Evolutionary conservation across 2,113 vertebrate genomes (phyloP), one percentile per base, ranked within the genome.

Genomic region (Onychostoma macrolepis): DNA sequence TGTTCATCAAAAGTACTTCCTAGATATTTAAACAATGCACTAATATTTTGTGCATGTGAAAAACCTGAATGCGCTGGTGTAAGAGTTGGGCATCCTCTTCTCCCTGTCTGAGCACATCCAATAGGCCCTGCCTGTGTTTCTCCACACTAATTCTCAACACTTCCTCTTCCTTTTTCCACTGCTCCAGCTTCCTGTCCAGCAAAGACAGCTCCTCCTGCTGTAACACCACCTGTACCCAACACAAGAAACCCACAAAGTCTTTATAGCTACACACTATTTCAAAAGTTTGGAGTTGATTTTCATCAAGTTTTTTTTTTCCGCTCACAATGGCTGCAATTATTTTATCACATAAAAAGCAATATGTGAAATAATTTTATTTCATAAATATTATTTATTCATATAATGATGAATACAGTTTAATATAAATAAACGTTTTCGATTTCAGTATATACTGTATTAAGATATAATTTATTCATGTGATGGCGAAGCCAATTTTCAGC

Each of bases 101-200:
- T 6, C 95, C 96, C 3, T 95, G 91, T 41, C 15, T 87, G 78
- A 97, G 92, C 3, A 93, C 94, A 81, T 95, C 95, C 36, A 91
- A 77, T 80, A 97, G 95, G 56, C 94, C 92, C 28, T 90, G 88
- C 58, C 89, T 94, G 85, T 92, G 95, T 74, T 95, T 93, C 85
- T 93, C 92, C 84, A 96, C 89, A 80, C 89, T 93, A n/a, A 89
- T 90, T 38, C 95, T 94, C 21, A 97, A 92, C 6, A 93, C 89
- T 9, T 0, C 84, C 74, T 96, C 93, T 87, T 97, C 96, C 12
- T 95, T 93, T 65, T 85, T 92, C 83, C 93, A 94, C 11, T 94
- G 92, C 1, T 83, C 87, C 30, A 96, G 67, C 58, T 94, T 92
- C 3, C 89, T 91, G 67, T 95, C 95, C 92, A 97, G 88, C 83